Conservation (phyloP, 2,113 vertebrate genomes). For the Serilophus lunatus region DNA sequence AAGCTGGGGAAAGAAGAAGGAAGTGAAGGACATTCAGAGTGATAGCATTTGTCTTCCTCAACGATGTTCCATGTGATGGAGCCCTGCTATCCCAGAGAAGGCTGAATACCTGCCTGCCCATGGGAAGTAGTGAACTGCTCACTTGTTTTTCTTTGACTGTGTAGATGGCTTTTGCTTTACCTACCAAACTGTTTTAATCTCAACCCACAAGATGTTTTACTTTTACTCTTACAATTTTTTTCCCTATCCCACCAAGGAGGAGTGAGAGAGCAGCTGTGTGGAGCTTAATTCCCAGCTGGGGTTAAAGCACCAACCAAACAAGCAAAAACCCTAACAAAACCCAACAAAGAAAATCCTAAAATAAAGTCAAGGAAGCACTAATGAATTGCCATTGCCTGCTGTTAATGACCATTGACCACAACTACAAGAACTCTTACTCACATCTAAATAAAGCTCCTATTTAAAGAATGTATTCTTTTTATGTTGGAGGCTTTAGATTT, state of each 20-base stretch:
- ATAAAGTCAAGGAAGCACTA: not conserved
- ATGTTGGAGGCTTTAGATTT: not conserved
- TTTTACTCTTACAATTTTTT: not conserved
- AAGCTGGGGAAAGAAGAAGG: not conserved
- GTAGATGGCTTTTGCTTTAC: not conserved
- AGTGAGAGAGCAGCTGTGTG: not conserved
- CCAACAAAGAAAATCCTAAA: not conserved
- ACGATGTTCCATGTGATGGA: fast-evolving
- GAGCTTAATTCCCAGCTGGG: not conserved
- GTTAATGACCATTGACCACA: not conserved
- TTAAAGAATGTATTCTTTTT: not conserved
- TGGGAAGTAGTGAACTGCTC: not conserved
- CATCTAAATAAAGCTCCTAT: not conserved
- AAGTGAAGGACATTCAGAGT: fast-evolving
- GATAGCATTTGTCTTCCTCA: not conserved
- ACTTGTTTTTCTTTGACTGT: not conserved
- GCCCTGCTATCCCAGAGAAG: not conserved
- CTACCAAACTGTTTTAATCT: not conserved
- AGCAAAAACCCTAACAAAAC: fast-evolving
- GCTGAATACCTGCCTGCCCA: not conserved
- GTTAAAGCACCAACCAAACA: not conserved
- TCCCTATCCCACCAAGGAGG: not conserved
- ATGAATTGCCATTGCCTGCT: not conserved
- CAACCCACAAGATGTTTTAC: not conserved
- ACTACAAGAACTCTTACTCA: not conserved